Percentiles rank a stretch among this genome's conserved stretches.
phyloP scores from a whole-genome alignment of 2,797 vertebrate genomes.

The Hybognathus amarus region DNA sequence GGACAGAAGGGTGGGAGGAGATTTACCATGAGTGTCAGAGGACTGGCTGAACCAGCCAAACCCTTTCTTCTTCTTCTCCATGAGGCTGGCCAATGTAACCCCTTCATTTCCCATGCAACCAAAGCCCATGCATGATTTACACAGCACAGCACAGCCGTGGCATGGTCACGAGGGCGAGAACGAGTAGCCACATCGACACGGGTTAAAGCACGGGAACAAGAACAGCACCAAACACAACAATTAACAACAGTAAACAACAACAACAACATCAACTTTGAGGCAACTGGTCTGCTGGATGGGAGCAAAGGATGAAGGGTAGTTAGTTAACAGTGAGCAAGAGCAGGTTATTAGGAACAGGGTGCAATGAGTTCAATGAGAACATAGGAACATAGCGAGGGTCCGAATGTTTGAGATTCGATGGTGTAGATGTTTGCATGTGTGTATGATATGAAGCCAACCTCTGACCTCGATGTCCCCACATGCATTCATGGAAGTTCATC shows the following conservation, averaged over 20 bases:
- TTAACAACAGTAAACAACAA: constrained; percentile 72
- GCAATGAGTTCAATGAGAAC: constrained; percentile 48
- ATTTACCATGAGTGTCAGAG: constrained; percentile 97
- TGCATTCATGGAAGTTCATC: background rate
- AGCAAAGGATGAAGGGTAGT: constrained; percentile 74
- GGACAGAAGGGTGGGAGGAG: constrained; percentile 68
- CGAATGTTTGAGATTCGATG: background rate
- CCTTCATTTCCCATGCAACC: constrained; percentile 78
- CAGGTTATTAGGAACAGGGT: constrained; percentile 63
- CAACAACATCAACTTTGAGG: constrained; percentile 69
- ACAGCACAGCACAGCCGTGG: constrained; percentile 69
- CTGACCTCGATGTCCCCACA: background rate
- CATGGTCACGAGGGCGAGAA: constrained; percentile 71
- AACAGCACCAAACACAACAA: constrained; percentile 73
- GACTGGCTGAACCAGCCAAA: constrained; percentile 95
- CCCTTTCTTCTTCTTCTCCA: constrained; percentile 97
- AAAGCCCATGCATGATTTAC: constrained; percentile 81
- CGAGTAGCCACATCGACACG: constrained; percentile 80
- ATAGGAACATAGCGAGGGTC: background rate
- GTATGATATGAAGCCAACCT: constrained; percentile 12
- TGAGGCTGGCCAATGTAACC: constrained; percentile 95
- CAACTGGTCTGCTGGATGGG: constrained; percentile 73
- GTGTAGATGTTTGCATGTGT: background rate
- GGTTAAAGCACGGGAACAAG: constrained; percentile 70
- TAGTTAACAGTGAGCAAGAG: constrained; percentile 67